Conservation (phyloP, 2,888 invertebrate genomes). For the Alentia gelatinosa region DNA sequence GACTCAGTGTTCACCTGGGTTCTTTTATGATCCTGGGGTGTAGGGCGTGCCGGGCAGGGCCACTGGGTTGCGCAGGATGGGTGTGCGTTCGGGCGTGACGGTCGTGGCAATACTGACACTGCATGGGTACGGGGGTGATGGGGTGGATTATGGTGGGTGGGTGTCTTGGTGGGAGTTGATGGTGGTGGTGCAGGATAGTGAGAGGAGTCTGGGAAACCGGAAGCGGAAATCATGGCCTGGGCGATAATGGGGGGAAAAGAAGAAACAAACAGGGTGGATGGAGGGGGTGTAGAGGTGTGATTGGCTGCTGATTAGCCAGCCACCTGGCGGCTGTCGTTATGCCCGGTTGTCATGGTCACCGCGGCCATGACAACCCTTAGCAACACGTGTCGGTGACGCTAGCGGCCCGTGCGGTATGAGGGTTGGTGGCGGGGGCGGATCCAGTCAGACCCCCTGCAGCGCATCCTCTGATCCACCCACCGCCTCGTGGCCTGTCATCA, state of each 20-base stretch:
- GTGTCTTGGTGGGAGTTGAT: neutral
- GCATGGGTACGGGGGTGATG: neutral
- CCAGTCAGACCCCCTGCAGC: neutral
- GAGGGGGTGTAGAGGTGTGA: neutral
- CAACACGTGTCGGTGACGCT: constrained; percentile 35
- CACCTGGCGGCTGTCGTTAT: neutral
- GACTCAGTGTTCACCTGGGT: neutral
- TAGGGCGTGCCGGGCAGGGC: neutral
- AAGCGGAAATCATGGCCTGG: neutral
- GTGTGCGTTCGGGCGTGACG: neutral
- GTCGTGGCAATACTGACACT: no score
- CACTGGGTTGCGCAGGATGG: neutral
- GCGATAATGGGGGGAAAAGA: neutral
- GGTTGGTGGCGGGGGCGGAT: neutral
- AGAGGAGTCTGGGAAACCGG: neutral
- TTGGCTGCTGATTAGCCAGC: constrained; percentile 3
- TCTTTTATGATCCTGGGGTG: neutral
- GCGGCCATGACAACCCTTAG: neutral
- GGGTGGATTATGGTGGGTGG: neutral
- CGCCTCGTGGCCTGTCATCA: neutral
- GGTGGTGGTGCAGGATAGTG: neutral
- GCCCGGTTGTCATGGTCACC: neutral
- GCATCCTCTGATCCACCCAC: neutral
- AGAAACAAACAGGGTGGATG: neutral
- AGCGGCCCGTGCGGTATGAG: neutral